Evolutionary conservation across 1,140 invertebrate genomes (phyloP).

Genomic region (Lordiphosa mommai): DNA sequence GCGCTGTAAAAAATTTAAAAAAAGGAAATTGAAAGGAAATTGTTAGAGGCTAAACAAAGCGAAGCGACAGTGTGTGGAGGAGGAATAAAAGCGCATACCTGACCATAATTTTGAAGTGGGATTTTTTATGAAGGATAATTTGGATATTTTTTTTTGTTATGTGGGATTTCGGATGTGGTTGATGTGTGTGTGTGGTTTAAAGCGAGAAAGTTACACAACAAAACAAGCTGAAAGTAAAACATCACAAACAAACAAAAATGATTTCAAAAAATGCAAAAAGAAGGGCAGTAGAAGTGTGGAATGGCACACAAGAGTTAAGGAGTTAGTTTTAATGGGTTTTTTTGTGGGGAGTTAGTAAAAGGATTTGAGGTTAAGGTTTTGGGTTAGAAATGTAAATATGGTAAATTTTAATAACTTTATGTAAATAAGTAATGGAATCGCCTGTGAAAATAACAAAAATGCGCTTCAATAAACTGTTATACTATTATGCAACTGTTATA

Average conservation of each 20-base stretch:
- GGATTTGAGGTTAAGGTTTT: no score
- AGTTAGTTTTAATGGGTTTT: not conserved
- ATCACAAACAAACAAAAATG: conserved; percentile 45
- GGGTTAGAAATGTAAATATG: no score
- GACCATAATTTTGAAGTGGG: conserved; percentile 55
- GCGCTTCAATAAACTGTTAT: no score
- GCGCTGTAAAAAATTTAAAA: conserved; percentile 50
- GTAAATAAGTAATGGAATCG: no score
- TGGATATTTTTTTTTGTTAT: conserved; percentile 11
- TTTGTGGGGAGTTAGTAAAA: not conserved
- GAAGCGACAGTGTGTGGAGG: not conserved
- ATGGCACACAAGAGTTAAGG: not conserved
- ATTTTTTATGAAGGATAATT: conserved; percentile 5
- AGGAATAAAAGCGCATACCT: conserved; percentile 50
- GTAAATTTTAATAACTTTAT: no score
- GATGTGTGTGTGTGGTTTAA: conserved; percentile 22
- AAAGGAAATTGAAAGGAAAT: not conserved
- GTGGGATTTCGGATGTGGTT: conserved; percentile 15
- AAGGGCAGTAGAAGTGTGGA: not conserved
- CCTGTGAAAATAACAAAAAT: no score
- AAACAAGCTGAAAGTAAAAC: conserved; percentile 59
- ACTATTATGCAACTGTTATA: no score
- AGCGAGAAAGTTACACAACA: conserved; percentile 37
- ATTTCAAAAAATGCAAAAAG: conserved; percentile 15
- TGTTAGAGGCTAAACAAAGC: not conserved